Evolutionary conservation across 2,113 vertebrate species (phyloP).

Genomic region (Sterrhoptilus dennistouni): DNA sequence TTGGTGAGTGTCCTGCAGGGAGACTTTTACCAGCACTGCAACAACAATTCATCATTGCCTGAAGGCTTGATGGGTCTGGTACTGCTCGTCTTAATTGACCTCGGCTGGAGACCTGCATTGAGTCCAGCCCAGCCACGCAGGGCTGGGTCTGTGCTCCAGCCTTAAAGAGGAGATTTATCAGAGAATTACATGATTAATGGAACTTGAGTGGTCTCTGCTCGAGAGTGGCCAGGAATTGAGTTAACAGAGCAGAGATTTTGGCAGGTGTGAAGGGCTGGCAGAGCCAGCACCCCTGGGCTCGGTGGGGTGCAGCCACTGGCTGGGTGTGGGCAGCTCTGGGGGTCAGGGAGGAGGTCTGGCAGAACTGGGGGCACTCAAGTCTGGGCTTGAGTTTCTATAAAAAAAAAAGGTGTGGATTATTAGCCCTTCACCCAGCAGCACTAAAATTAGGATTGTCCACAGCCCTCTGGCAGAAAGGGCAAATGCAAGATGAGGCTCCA

Average conservation of each 20-base stretch:
- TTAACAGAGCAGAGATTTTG: constrained; percentile 30
- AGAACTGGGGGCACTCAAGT: neutral
- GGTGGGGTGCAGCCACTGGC: neutral
- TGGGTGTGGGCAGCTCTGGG: neutral
- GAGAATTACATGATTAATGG: constrained; percentile 52
- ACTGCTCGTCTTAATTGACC: constrained; percentile 54
- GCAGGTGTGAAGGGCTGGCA: neutral
- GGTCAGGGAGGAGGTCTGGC: neutral
- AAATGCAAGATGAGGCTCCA: neutral
- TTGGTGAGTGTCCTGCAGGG: constrained; percentile 65
- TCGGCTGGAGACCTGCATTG: constrained; percentile 23
- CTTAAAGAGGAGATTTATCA: constrained; percentile 35
- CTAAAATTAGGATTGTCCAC: neutral
- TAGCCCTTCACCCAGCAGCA: neutral
- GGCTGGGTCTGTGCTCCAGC: neutral
- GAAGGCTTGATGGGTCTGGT: constrained; percentile 48
- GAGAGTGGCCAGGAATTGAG: constrained; percentile 3
- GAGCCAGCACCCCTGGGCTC: neutral
- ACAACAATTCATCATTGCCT: constrained; percentile 62
- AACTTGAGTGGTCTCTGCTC: neutral
- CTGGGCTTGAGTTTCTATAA: neutral
- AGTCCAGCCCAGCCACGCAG: constrained; percentile 22
- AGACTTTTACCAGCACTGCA: constrained; percentile 61
- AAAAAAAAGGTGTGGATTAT: rapidly evolving
- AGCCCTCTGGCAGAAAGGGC: neutral